Evolutionary conservation across 1,140 invertebrate genomes (phyloP), one percentile per base, ranked within the genome.

Genomic region (Drosophila dunni): DNA sequence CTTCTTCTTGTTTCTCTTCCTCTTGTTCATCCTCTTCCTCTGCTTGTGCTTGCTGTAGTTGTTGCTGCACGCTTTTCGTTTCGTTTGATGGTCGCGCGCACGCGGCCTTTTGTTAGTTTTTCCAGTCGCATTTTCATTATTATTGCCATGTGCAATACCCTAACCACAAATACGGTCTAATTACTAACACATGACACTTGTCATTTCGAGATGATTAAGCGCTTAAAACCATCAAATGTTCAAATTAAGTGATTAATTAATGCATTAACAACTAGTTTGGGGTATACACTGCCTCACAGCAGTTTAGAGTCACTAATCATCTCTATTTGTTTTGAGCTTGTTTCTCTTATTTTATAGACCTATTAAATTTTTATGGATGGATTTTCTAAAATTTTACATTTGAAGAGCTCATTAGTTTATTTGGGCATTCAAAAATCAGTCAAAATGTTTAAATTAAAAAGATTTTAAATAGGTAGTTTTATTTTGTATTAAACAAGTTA

Each of bases 91-190:
- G 77, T 46, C 62, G 84, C 83, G 78, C 77, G 79, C 84, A 83
- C 83, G 83, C 83, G 76, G 79, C 69, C 83, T 88, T 86, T 86
- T 88, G 83, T 86, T 86, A 86, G 83, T 86, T 86, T 86, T 86
- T 79, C 79, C 80, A 74, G 62, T 54, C 69, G 42, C 64, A 77
- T 74, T 79, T 76, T 73, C 70, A 73, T 79, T 68, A 78, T 68
- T 75, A 74, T 69, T 74, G 65, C 57, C 34, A 15, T 53, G 34
- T 11, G 36, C 60, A 64, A 29, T 64, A 64, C 61, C 36, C 61
- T 64, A 34, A 42, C 61, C 38, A 36, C 62, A 56, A 57, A 46
- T 58, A 38, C 54, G 58, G 70, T 54, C 56, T 64, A 73, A 73
- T 66, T 58, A 57, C 69, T 66, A 33, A 50, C 40, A 53, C 56